Conservation (phyloP, 2,888 invertebrate species). For the Heliconius cydno region DNA sequence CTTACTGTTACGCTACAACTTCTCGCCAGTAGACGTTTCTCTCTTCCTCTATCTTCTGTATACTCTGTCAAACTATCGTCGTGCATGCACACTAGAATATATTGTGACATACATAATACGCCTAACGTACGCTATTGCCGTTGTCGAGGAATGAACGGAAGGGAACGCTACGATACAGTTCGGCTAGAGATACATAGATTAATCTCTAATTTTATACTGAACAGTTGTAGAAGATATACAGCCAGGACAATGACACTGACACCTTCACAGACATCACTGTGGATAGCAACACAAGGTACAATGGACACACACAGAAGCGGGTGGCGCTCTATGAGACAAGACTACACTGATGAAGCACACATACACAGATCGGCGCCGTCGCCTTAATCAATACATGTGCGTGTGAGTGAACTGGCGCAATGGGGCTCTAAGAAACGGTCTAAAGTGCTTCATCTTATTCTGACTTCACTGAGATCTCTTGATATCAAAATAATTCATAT, state of each 20-base stretch:
- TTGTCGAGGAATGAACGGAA: conserved; percentile 66
- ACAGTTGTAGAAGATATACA: conserved; percentile 68
- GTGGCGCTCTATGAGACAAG: conserved; percentile 54
- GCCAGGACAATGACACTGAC: conserved; percentile 74
- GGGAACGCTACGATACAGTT: conserved; percentile 73
- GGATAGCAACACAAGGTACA: conserved; percentile 77
- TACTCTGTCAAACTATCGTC: conserved; percentile 79
- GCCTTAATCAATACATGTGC: conserved; percentile 87
- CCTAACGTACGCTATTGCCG: conserved; percentile 78
- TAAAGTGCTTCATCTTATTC: conserved; percentile 65
- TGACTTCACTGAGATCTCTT: conserved; percentile 46
- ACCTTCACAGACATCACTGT: conserved; percentile 77
- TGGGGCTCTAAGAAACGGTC: conserved; percentile 56
- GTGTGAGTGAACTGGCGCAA: conserved; percentile 84
- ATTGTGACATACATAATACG: conserved; percentile 81
- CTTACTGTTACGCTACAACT: conserved; percentile 79
- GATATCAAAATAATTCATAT: not conserved
- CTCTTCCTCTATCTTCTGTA: conserved; percentile 80
- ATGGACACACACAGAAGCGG: conserved; percentile 68
- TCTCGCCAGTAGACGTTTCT: conserved; percentile 80
- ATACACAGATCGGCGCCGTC: conserved; percentile 80
- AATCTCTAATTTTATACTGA: conserved; percentile 62
- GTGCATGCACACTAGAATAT: conserved; percentile 82
- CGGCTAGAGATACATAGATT: conserved; percentile 67
- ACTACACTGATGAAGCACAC: conserved; percentile 74